Evolutionary conservation across 2,113 vertebrate genomes (phyloP).

Genomic region (Pedionomus torquatus): DNA sequence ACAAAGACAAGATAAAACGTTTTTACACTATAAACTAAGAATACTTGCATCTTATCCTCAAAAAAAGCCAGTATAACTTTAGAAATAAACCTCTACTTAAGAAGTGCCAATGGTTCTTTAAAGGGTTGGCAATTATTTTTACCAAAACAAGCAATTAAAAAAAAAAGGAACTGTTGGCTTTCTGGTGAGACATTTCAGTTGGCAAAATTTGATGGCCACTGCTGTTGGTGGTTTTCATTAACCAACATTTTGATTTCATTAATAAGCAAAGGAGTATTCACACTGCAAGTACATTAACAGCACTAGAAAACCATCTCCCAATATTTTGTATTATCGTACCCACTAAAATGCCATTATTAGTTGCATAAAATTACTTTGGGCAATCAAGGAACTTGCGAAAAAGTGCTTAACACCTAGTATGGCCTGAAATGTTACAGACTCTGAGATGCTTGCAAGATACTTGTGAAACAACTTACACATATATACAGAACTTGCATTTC

Average conservation of each 20-base stretch:
- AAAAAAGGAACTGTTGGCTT: background rate
- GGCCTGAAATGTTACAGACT: background rate
- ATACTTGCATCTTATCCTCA: background rate
- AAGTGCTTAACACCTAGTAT: conserved; percentile 5
- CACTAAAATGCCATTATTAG: conserved; percentile 27
- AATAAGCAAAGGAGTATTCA: conserved; percentile 23
- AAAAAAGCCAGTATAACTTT: background rate
- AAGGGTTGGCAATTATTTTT: conserved; percentile 49
- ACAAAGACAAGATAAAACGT: background rate
- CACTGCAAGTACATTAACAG: background rate
- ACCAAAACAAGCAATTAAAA: conserved; percentile 40
- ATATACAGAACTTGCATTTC: conserved; percentile 28
- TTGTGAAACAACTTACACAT: conserved; percentile 54
- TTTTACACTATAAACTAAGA: background rate
- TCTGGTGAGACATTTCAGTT: conserved; percentile 54
- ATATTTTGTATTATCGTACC: conserved; percentile 10
- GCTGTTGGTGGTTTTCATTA: conserved; percentile 29
- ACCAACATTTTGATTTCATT: background rate
- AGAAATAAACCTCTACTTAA: background rate
- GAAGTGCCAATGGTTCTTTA: background rate
- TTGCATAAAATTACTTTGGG: conserved; percentile 43
- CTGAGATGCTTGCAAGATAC: conserved; percentile 18
- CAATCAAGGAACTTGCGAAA: background rate
- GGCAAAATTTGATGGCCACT: conserved; percentile 26
- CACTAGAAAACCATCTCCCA: conserved; percentile 5